phyloP scores from a whole-genome alignment of 1,140 invertebrate genomes.

The Phymastichus coffea region DNA sequence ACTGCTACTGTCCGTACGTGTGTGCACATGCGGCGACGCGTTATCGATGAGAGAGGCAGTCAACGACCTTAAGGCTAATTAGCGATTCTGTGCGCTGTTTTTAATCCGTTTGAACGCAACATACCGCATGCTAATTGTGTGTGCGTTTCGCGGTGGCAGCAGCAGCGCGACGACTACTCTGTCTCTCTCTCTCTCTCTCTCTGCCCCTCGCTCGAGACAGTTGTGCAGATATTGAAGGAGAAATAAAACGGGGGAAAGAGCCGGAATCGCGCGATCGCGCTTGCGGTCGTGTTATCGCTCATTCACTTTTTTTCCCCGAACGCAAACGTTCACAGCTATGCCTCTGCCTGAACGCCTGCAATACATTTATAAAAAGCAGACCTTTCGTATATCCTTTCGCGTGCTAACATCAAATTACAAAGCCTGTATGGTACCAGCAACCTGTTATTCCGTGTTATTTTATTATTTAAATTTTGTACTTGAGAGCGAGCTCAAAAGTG shows the following conservation, averaged over 20 bases:
- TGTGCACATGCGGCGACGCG: background rate
- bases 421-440: too few relatives aligned
- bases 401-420: too few relatives aligned
- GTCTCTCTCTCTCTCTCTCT: background rate
- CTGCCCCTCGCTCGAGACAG: background rate
- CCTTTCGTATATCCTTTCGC: too few relatives aligned
- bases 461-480: too few relatives aligned
- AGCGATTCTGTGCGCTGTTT: conserved; percentile 21
- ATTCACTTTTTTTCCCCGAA: conserved; percentile 11
- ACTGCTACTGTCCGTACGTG: too few relatives aligned
- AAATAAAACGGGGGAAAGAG: conserved; percentile 10
- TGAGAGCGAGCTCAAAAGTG: too few relatives aligned
- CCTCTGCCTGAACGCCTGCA: background rate
- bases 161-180: too few relatives aligned
- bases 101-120: conserved; percentile 20
- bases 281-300: conserved; percentile 12
- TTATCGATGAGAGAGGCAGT: conserved; percentile 19
- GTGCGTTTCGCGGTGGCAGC: too few relatives aligned
- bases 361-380: too few relatives aligned
- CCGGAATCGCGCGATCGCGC: conserved; percentile 4
- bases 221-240: conserved; percentile 10
- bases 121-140: conserved; percentile 21
- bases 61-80: conserved; percentile 22
- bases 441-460: too few relatives aligned
- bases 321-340: background rate